Evolutionary conservation across 2,113 vertebrate genomes (phyloP).

Genomic region (Smithornis capensis): DNA sequence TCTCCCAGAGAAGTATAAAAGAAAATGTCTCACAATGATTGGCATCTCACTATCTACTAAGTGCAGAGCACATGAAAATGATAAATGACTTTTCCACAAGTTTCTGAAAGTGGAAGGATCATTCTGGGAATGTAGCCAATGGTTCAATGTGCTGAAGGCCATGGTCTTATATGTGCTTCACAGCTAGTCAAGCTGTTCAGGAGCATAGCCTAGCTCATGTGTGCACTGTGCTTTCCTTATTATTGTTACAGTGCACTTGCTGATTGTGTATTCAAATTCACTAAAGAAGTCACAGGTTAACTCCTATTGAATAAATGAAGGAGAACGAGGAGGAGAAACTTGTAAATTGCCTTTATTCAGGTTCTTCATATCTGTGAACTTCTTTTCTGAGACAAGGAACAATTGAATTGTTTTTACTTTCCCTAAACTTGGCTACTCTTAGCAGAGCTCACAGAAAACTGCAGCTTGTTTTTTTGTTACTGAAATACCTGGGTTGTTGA

Average conservation of each 20-base stretch:
- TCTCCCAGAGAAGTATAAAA: neutral
- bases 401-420: neutral
- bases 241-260: neutral
- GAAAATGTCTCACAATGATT: neutral
- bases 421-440: neutral
- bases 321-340: neutral
- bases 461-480: neutral
- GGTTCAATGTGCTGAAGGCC: neutral
- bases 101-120: conserved; percentile 17
- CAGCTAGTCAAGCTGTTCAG: neutral
- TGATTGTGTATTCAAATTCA: neutral
- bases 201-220: neutral
- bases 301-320: neutral
- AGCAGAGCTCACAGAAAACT: neutral
- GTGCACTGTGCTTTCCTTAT: neutral
- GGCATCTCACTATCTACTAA: neutral
- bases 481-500: neutral
- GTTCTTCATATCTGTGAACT: neutral
- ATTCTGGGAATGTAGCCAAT: conserved; percentile 3
- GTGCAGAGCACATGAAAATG: neutral
- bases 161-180: neutral
- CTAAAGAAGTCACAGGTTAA: neutral
- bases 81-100: neutral
- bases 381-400: neutral
- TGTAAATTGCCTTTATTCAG: neutral